These are phyloP conservation scores for Gortyna flavago DNA, from an alignment of 2,888 invertebrate genomes.

Conservation along the genomic window DNA sequence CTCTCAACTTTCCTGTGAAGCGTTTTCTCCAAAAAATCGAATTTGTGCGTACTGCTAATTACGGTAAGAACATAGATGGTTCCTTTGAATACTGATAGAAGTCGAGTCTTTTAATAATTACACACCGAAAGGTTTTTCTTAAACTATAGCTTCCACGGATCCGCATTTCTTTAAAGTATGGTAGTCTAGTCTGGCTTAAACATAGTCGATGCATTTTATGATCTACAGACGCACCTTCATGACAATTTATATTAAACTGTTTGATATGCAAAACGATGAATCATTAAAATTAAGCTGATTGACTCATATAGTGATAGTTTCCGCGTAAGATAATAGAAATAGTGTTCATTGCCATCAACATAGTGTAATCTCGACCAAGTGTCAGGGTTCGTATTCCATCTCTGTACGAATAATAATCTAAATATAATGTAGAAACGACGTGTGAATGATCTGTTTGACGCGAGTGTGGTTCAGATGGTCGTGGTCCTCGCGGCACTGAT, in stretches of 20 bases:
- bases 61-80: slow-evolving; percentile 62
- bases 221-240: slow-evolving; percentile 23
- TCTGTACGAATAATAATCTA: slow-evolving; percentile 19
- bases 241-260: slow-evolving; percentile 17
- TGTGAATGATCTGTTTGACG: slow-evolving; percentile 27
- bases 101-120: slow-evolving; percentile 59
- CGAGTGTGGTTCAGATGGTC: slow-evolving; percentile 33
- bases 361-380: slow-evolving; percentile 27
- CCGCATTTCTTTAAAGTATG: slow-evolving; percentile 66
- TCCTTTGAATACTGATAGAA: slow-evolving; percentile 74
- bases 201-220: slow-evolving; percentile 38
- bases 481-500: slow-evolving; percentile 58
- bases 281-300: slow-evolving; percentile 23
- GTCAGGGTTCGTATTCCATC: slow-evolving; percentile 22
- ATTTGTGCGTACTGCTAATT: slow-evolving; percentile 30
- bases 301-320: slow-evolving; percentile 13
- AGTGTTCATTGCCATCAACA: slow-evolving; percentile 19
- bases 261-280: slow-evolving; percentile 10
- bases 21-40: slow-evolving; percentile 22
- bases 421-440: slow-evolving; percentile 30
- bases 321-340: slow-evolving; percentile 8
- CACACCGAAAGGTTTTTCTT: slow-evolving; percentile 42
- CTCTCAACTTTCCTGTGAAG: slow-evolving; percentile 27
- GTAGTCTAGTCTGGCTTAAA: slow-evolving; percentile 53
- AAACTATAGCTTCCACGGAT: slow-evolving; percentile 60